Base-by-base conservation (phyloP, 2,113 vertebrate species). In the Actinemys pallida region DNA sequence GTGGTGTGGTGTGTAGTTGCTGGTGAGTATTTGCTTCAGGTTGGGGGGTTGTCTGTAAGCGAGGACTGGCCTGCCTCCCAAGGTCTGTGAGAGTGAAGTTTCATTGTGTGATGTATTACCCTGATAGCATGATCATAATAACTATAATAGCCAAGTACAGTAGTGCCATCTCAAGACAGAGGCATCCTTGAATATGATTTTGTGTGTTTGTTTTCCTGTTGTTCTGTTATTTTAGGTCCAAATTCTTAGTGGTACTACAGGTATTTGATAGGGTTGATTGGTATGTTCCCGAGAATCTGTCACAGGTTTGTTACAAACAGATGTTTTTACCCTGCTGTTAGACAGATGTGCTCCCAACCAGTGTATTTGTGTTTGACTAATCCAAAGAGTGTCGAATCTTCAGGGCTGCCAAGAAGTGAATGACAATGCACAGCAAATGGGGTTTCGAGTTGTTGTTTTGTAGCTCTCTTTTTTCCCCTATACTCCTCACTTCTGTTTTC, bases 401-500 rank as follows among this genome's bases (percentile, higher is more conserved):
- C 81, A 84, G 88, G 17, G 89, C n/a, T 76, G 42, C 3, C 22
- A 45, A 31, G 72, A 45, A 13, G n/a, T 5, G 35, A 86, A 95
- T 45, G 19, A 35, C 29, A 76, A n/a, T 5, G 20, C 86, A 49
- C 69, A 52, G 0, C 86, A 94, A 88, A 45, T 57, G 87, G 91
- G 96, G 83, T 69, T 76, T 29, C 31, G n/a, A 86, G 56, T 83
- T 62, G 59, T 80, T 78, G 56, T 59, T 80, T 81, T 81, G 87
- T 84, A 6, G 7, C 1, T 91, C 56, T 89, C 72, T 62, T 35
- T 92, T 50, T 90, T 87, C 83, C 54, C 90, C 93, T 80, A 10
- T 86, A 29, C 53, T 90, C 86, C 88, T 93, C 13, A 62, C 39
- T 94, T 50, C 47, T 81, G 5, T 89, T 90, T 97, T 78, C 72